Percentiles rank a stretch among this genome's conserved stretches.
These are phyloP conservation scores for Dufourea novaeangliae DNA, from an alignment of 1,140 invertebrate genomes.

Conservation along the genomic window DNA sequence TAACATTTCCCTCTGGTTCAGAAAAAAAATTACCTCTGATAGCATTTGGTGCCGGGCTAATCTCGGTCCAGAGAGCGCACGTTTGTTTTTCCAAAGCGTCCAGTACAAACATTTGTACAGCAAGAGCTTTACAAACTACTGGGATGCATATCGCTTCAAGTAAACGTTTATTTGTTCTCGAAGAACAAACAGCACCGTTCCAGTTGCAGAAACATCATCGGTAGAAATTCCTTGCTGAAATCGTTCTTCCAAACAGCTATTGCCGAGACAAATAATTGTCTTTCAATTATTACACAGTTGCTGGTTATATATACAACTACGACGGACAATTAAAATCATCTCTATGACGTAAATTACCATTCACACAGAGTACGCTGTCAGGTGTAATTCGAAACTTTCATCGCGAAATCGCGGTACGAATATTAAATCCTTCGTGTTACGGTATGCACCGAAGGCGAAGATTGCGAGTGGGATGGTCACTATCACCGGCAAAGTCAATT, in stretches of 20 bases:
- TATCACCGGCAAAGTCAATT: conserved; percentile 43
- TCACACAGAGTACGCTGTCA: neutral
- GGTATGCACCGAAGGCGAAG: neutral
- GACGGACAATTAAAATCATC: neutral
- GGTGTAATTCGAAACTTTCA: neutral
- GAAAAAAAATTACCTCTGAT: neutral
- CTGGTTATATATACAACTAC: neutral
- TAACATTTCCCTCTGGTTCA: neutral
- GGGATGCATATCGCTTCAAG: neutral
- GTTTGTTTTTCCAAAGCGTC: conserved; percentile 10
- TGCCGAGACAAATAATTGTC: neutral
- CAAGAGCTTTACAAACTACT: neutral
- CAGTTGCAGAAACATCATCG: neutral
- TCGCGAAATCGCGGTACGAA: neutral
- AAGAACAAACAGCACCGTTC: neutral
- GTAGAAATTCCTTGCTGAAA: neutral
- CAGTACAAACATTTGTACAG: neutral
- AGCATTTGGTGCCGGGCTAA: neutral
- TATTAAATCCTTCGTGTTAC: neutral
- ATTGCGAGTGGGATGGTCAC: conserved; percentile 1
- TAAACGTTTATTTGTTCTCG: neutral
- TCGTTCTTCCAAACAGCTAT: neutral
- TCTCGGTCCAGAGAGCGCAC: conserved; percentile 8
- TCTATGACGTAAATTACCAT: neutral
- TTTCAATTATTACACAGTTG: neutral